Evolutionary conservation across 1,140 invertebrate species (phyloP).

Genomic region (Mizuhopecten yessoensis): DNA sequence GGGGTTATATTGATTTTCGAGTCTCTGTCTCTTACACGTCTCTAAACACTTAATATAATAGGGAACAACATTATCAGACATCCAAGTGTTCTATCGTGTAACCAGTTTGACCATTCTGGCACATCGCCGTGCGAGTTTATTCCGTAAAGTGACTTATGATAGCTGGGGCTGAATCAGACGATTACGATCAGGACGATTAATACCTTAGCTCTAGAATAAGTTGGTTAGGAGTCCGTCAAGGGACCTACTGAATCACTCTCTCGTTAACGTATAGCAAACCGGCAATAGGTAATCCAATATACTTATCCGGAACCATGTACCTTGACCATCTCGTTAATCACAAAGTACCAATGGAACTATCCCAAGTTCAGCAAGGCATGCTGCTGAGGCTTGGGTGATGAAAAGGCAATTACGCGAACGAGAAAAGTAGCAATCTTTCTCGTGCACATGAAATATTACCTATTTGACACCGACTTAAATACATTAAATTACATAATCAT

Average conservation of each 20-base stretch:
- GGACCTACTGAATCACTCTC: constrained; percentile 8
- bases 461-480: too few relatives aligned
- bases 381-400: neutral
- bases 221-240: neutral
- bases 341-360: constrained; percentile 3
- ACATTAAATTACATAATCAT: too few relatives aligned
- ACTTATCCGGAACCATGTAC: neutral
- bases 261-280: constrained; percentile 10
- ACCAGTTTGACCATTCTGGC: constrained; percentile 18
- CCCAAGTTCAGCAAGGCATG: neutral
- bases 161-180: neutral
- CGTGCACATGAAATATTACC: neutral
- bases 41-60: neutral
- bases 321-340: constrained; percentile 6
- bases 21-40: neutral
- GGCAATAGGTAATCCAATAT: neutral
- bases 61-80: neutral
- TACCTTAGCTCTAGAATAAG: neutral
- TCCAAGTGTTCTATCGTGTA: neutral
- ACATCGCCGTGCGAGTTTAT: neutral
- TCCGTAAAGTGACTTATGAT: constrained; percentile 27
- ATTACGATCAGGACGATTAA: neutral
- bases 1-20: neutral
- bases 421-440: neutral
- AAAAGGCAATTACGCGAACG: neutral